phyloP scores from a whole-genome alignment of 2,113 vertebrate genomes.

The Albula glossodonta region DNA sequence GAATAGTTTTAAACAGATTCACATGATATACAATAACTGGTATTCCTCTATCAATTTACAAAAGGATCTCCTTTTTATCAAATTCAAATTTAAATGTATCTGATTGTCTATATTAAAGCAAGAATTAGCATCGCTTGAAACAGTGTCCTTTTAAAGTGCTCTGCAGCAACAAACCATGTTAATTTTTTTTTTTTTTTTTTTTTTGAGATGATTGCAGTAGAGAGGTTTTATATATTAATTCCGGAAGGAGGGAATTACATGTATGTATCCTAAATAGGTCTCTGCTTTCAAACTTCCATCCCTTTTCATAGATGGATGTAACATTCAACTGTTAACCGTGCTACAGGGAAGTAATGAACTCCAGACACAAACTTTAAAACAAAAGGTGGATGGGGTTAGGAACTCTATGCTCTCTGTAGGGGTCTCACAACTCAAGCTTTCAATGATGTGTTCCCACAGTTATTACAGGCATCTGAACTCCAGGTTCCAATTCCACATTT shows the following conservation, averaged over 20 bases:
- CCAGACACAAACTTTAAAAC: neutral
- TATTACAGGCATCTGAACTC: neutral
- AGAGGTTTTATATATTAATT: neutral
- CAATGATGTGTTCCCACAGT: neutral
- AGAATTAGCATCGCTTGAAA: conserved; percentile 20
- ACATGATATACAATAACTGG: neutral
- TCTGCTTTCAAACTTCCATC: conserved; percentile 3
- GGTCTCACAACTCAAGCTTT: neutral
- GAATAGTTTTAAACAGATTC: neutral
- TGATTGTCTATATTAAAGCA: conserved; percentile 25
- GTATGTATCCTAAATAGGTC: neutral
- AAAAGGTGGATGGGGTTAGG: neutral
- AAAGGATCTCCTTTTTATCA: neutral
- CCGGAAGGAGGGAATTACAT: neutral
- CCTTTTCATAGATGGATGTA: neutral
- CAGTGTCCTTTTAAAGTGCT: conserved; percentile 32
- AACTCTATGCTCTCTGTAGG: neutral
- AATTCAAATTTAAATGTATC: neutral
- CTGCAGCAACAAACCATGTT: conserved; percentile 24
- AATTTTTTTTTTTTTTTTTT: neutral
- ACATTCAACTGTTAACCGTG: conserved; percentile 1
- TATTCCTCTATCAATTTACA: neutral
- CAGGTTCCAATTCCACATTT: neutral
- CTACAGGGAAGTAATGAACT: neutral
- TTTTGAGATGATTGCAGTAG: neutral